phyloP scores from a whole-genome alignment of 2,113 vertebrate genomes.

The Artemisiospiza belli region DNA sequence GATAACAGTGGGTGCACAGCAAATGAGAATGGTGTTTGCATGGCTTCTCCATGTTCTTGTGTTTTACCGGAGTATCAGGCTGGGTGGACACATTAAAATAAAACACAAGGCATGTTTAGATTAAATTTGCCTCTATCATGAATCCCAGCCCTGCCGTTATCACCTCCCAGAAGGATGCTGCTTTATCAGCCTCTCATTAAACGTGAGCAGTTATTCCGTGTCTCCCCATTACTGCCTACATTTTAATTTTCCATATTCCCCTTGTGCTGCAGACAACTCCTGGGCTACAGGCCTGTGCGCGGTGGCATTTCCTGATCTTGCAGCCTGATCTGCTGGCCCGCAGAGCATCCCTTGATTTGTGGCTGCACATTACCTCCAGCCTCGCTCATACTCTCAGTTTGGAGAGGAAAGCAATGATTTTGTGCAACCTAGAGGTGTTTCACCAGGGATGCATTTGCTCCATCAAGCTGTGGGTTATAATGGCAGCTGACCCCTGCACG shows the following conservation, averaged over 20 bases:
- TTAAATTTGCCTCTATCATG: neutral
- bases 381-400: neutral
- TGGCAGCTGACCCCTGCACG: neutral
- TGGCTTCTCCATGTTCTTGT: neutral
- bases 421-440: neutral
- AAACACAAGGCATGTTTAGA: neutral
- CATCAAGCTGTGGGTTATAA: neutral
- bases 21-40: neutral
- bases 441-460: neutral
- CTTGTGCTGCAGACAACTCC: neutral
- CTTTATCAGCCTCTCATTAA: slow-evolving; percentile 7
- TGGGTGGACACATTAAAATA: neutral
- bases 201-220: neutral
- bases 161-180: neutral
- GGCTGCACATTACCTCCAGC: neutral
- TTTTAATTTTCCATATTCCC: slow-evolving; percentile 4
- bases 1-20: neutral
- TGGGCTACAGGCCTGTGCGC: neutral
- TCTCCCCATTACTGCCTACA: neutral
- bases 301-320: neutral
- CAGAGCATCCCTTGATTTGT: neutral
- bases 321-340: neutral
- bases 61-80: neutral
- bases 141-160: neutral
- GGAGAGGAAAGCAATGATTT: neutral